Conservation (phyloP, 1,140 invertebrate genomes). For the Arion vulgaris region DNA sequence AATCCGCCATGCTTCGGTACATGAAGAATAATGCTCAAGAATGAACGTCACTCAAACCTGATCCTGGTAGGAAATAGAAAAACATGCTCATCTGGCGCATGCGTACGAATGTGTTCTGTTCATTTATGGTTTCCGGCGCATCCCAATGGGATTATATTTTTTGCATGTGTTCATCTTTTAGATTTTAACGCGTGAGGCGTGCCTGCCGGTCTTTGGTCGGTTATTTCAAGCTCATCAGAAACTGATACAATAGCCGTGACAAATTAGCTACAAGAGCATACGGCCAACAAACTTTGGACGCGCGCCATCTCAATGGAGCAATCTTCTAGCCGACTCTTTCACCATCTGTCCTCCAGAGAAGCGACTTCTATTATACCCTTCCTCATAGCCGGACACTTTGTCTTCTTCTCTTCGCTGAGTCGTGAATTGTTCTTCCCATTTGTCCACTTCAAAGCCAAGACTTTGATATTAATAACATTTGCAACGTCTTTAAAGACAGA, state of each 20-base stretch:
- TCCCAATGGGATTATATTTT: neutral
- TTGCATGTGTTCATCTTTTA: constrained; percentile 12
- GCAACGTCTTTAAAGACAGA: neutral
- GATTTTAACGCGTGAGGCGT: neutral
- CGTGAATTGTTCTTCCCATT: neutral
- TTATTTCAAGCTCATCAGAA: constrained; percentile 21
- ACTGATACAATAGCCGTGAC: constrained; percentile 22
- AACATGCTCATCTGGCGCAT: neutral
- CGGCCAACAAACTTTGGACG: constrained; percentile 10
- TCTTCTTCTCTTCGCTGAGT: neutral
- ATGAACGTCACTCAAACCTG: neutral
- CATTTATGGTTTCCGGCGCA: neutral
- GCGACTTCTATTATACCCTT: neutral
- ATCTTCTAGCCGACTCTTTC: neutral
- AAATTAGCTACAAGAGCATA: constrained; percentile 37
- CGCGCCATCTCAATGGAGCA: constrained; percentile 21
- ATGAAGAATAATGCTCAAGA: neutral
- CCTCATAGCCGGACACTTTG: neutral
- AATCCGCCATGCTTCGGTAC: neutral
- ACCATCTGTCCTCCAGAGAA: constrained; percentile 28
- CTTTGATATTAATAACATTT: neutral
- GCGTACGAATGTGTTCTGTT: neutral
- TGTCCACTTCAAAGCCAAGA: neutral
- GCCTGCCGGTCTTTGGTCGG: neutral
- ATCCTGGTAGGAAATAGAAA: neutral